A percentile compares a stretch with the other conserved stretches of the same genome.
Conservation (phyloP, 2,888 invertebrate genomes). For the Rotaria magnacalcarata region DNA sequence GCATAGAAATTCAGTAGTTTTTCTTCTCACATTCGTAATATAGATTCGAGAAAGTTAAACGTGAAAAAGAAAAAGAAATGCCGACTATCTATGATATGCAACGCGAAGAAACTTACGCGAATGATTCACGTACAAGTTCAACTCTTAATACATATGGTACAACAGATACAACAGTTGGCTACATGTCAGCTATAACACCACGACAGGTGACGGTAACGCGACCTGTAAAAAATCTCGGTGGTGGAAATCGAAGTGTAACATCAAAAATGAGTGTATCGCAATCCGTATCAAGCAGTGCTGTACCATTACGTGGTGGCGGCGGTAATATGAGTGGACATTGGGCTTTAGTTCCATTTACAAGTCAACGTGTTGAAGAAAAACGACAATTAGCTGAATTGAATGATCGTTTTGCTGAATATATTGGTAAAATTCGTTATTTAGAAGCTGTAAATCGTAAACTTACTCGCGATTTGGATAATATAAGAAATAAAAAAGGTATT, state of each 20-base stretch:
- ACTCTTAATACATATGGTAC: neutral
- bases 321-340: neutral
- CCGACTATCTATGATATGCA: slow-evolving; percentile 8
- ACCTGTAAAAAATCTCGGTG: slow-evolving; percentile 27
- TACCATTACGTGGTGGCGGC: neutral
- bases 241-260: slow-evolving; percentile 15
- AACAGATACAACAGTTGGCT: slow-evolving; percentile 2
- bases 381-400: slow-evolving; percentile 53
- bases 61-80: neutral
- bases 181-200: slow-evolving; percentile 12
- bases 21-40: no score
- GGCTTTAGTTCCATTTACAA: slow-evolving; percentile 40
- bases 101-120: neutral
- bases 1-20: no score
- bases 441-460: slow-evolving; percentile 60
- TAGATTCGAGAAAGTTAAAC: neutral
- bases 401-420: slow-evolving; percentile 62
- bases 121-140: neutral
- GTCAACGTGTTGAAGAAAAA: slow-evolving; percentile 45
- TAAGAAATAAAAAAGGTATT: slow-evolving; percentile 56
- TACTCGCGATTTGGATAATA: slow-evolving; percentile 55
- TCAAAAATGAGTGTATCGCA: slow-evolving; percentile 22
- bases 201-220: neutral
- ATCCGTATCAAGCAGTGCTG: neutral
- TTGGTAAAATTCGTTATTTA: slow-evolving; percentile 59